Evolutionary conservation across 2,113 vertebrate species (phyloP).

Genomic region (Nothocercus nigrocapillus): DNA sequence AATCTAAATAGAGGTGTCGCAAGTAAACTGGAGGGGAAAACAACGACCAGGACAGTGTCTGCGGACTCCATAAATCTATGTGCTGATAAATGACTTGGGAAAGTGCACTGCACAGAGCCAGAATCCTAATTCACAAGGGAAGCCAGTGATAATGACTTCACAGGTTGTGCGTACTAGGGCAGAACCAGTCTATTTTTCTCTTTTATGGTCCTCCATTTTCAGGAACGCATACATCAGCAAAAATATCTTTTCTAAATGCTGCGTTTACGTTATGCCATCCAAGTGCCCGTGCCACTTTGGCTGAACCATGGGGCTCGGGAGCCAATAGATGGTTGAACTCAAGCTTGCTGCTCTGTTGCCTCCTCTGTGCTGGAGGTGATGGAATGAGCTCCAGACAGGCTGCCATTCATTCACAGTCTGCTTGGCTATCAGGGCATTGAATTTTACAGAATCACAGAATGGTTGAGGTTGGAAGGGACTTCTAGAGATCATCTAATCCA

Average conservation of each 20-base stretch:
- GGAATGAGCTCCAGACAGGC: neutral
- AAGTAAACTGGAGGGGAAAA: constrained; percentile 43
- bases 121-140: constrained; percentile 22
- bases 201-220: constrained; percentile 38
- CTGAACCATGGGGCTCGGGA: neutral
- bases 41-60: neutral
- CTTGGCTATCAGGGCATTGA: neutral
- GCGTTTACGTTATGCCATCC: constrained; percentile 18
- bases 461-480: too few relatives aligned
- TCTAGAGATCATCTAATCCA: too few relatives aligned
- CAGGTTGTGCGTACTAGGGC: constrained; percentile 19
- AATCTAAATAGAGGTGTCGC: constrained; percentile 49
- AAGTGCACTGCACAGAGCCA: neutral
- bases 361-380: neutral
- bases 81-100: constrained; percentile 35
- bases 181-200: constrained; percentile 38
- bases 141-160: constrained; percentile 40
- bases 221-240: constrained; percentile 39
- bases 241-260: neutral
- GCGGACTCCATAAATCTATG: constrained; percentile 24
- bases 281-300: neutral
- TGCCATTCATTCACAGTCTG: neutral
- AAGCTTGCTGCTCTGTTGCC: neutral
- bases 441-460: too few relatives aligned
- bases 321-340: neutral